Percentiles rank a stretch among this genome's conserved stretches.
Conservation (phyloP, 2,888 invertebrate species). For the Catocala nupta region DNA sequence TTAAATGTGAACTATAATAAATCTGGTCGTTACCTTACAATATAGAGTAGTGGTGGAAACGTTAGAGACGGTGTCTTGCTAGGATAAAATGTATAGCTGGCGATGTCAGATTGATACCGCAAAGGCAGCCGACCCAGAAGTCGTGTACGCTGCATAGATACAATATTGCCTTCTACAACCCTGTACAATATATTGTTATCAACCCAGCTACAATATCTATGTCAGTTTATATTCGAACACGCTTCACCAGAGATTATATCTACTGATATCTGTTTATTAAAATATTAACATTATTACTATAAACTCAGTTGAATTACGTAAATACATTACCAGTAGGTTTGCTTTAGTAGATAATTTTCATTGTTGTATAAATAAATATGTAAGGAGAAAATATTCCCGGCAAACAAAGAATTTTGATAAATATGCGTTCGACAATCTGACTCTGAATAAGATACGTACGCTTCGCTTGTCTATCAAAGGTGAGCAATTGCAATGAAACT, state of each 20-base stretch:
- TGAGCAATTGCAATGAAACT: not conserved
- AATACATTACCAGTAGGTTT: too few relatives aligned
- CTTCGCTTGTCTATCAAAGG: slow-evolving; percentile 1
- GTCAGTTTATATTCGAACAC: slow-evolving; percentile 11
- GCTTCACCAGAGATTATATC: not conserved
- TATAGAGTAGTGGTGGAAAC: slow-evolving; percentile 26
- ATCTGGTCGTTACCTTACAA: slow-evolving; percentile 35
- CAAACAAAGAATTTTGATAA: too few relatives aligned
- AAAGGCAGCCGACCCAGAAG: slow-evolving; percentile 41
- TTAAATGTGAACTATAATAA: slow-evolving; percentile 34
- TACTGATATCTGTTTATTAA: too few relatives aligned
- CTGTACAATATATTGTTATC: slow-evolving; percentile 45
- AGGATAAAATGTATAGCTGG: slow-evolving; percentile 48
- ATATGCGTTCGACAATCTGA: too few relatives aligned
- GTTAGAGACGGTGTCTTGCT: slow-evolving; percentile 35
- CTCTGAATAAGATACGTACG: not conserved
- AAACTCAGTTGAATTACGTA: too few relatives aligned
- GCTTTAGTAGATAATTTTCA: too few relatives aligned
- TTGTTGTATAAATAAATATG: too few relatives aligned
- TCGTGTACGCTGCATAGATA: slow-evolving; percentile 41
- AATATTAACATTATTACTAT: too few relatives aligned
- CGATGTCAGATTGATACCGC: slow-evolving; percentile 58
- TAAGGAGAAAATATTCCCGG: too few relatives aligned
- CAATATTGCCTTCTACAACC: slow-evolving; percentile 32
- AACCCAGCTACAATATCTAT: slow-evolving; percentile 31